These are phyloP conservation scores for Ophonus ardosiacus DNA, from an alignment of 2,888 invertebrate genomes.

Conservation along the genomic window DNA sequence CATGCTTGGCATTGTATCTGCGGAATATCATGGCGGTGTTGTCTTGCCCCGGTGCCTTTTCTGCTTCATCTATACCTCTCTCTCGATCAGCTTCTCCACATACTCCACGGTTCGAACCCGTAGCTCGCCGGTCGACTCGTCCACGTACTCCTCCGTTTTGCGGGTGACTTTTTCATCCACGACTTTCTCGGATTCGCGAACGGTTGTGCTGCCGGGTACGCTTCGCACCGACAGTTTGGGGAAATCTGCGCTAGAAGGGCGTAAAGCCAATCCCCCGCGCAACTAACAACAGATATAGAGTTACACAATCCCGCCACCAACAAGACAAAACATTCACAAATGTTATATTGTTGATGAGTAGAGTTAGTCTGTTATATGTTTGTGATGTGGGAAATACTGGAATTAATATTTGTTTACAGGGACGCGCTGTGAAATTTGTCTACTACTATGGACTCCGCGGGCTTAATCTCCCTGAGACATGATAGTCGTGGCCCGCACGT, in stretches of 20 bases:
- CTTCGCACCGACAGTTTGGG: constrained; percentile 93
- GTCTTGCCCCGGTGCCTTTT: background rate
- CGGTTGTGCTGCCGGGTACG: constrained; percentile 89
- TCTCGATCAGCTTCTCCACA: constrained; percentile 96
- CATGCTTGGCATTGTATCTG: constrained; percentile 3
- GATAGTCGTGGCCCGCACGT: no score
- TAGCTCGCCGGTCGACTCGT: constrained; percentile 90
- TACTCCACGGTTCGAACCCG: constrained; percentile 94
- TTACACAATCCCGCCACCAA: background rate
- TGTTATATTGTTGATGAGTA: background rate
- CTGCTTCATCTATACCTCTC: constrained; percentile 84
- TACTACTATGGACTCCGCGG: no score
- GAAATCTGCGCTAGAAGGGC: constrained; percentile 82
- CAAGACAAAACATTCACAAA: constrained; percentile 12
- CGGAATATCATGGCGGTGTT: background rate
- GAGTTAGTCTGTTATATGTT: background rate
- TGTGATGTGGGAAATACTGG: no score
- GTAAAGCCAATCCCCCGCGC: constrained; percentile 72
- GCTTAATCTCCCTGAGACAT: no score
- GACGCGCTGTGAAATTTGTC: no score
- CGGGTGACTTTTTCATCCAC: constrained; percentile 92
- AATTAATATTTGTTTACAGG: no score
- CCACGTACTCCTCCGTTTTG: constrained; percentile 92
- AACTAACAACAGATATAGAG: constrained; percentile 58
- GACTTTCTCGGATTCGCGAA: constrained; percentile 93